These are phyloP conservation scores for Falco punctatus DNA, from an alignment of 2,113 vertebrate species.

Conservation along the genomic window DNA sequence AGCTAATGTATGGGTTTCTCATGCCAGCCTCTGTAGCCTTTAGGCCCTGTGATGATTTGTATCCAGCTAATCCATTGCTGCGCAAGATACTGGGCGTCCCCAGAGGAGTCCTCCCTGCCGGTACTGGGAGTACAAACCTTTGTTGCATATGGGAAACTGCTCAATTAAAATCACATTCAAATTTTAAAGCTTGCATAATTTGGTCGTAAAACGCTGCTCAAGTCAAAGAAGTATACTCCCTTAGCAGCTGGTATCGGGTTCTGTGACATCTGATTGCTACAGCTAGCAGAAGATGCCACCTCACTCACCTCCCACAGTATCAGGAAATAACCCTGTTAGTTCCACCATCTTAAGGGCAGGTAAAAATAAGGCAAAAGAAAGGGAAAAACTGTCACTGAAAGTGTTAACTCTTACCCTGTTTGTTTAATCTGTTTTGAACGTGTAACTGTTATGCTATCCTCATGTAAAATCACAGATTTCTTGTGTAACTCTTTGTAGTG, in stretches of 20 bases:
- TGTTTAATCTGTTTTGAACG: neutral
- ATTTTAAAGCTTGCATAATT: neutral
- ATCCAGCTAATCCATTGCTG: neutral
- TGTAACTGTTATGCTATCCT: fast-evolving
- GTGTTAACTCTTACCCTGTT: neutral
- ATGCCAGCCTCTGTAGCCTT: neutral
- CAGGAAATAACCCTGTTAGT: neutral
- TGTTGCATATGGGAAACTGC: neutral
- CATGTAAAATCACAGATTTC: neutral
- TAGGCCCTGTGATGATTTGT: neutral
- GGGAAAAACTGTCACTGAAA: neutral
- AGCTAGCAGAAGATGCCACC: neutral
- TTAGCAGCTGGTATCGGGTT: neutral
- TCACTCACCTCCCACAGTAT: neutral
- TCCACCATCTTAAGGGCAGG: neutral
- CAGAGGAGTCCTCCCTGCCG: neutral
- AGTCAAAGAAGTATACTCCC: neutral
- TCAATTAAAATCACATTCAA: neutral
- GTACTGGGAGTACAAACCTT: neutral
- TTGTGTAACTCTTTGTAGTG: neutral
- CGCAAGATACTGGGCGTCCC: neutral
- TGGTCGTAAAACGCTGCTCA: neutral
- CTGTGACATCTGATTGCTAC: neutral
- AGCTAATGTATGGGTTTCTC: neutral
- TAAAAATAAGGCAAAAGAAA: neutral